These are phyloP conservation scores for Paracanthobrama guichenoti DNA, from an alignment of 2,113 vertebrate genomes.

Conservation along the genomic window DNA sequence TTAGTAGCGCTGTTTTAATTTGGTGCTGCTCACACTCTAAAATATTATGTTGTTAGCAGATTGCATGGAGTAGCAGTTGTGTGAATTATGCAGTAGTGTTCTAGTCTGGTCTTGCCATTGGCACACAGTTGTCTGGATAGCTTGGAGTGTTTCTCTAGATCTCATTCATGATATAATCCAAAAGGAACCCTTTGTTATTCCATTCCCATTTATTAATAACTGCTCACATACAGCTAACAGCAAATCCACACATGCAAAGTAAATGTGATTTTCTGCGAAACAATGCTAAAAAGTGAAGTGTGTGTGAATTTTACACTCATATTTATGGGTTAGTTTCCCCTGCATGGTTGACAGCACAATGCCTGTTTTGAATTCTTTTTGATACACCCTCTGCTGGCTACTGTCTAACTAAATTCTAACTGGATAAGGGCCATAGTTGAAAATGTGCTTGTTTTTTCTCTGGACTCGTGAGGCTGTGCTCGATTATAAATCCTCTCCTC, in stretches of 20 bases:
- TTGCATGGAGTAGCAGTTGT: conserved; percentile 9
- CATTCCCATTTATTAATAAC: neutral
- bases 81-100: conserved; percentile 30
- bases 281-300: neutral
- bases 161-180: neutral
- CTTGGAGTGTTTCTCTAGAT: neutral
- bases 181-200: neutral
- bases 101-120: conserved; percentile 37
- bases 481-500: neutral
- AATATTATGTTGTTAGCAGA: neutral
- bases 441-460: neutral
- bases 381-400: conserved; percentile 3
- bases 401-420: neutral
- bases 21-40: neutral
- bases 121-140: neutral
- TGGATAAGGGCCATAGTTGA: neutral
- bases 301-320: neutral
- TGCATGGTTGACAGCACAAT: neutral
- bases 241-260: neutral
- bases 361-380: conserved; percentile 10
- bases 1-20: neutral
- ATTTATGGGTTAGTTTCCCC: conserved; percentile 1
- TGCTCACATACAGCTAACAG: neutral
- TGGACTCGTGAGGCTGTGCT: neutral
- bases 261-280: neutral